Evolutionary conservation across 2,113 vertebrate genomes (phyloP), one percentile per base, ranked within the genome.

Genomic region (Lophochroa leadbeateri): DNA sequence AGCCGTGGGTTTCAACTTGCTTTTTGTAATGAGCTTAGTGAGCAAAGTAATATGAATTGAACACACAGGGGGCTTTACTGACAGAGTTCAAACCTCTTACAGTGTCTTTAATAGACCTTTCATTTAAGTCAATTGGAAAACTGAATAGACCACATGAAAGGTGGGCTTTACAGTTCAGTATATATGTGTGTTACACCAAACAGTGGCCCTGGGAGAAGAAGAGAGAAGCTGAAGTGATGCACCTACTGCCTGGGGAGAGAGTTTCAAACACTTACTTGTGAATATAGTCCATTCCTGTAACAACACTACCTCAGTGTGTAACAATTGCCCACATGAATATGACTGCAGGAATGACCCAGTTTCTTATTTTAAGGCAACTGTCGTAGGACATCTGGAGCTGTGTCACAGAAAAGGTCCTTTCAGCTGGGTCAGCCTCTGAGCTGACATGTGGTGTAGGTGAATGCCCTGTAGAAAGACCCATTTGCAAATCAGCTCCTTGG

Each of bases 311-410:
- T 84, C 44, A 71, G 72, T 61, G 83, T 33, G 44, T 83, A 86
- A 82, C 47, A 86, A 78, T 68, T 39, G 13, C 35, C 77, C 20
- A n/a, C 70, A 78, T 41, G 61, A 94, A 92, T 86, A 88, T 29
- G 44, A 84, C 91, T 87, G 76, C 61, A 72, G 77, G 61, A 91
- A 79, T 82, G 86, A 92, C 83, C 91, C 49, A 95, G 37, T 94
- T 96, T 90, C 72, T 86, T 88, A 84, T 84, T 96, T 94, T 84
- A 92, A 91, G 47, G 37, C 70, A 82, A 68, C 79, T 87, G 69
- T 75, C 77, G 71, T 7, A 71, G 74, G 64, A 52, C 52, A 37
- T 84, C 50, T 92, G 60, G 43, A 67, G 20, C 57, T 78, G 14
- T 89, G 55, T 84, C 61, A 64, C 19, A 50, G 35, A 35, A 60